phyloP scores from a whole-genome alignment of 2,888 invertebrate genomes.

The Rhogogaster chlorosoma region DNA sequence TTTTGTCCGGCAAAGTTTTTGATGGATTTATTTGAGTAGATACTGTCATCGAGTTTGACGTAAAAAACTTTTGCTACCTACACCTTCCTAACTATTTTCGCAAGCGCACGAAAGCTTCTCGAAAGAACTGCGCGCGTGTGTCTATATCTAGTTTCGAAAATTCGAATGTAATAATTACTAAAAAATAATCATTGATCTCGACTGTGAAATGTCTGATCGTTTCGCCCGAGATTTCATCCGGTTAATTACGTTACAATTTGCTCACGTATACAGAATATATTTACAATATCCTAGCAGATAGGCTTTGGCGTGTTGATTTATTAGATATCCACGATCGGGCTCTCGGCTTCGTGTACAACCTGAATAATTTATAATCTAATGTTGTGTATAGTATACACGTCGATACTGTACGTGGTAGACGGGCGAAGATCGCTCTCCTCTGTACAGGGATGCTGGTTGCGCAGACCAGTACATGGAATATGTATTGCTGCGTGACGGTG shows the following conservation, averaged over 20 bases:
- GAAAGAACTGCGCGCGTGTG: neutral
- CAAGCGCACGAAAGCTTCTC: neutral
- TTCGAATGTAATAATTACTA: neutral
- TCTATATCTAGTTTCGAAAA: neutral
- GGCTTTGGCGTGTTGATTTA: constrained; percentile 28
- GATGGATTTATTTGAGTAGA: too few relatives aligned
- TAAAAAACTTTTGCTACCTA: too few relatives aligned
- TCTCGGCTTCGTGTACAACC: constrained; percentile 2
- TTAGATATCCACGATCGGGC: constrained; percentile 33
- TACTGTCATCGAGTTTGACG: too few relatives aligned
- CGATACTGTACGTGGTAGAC: constrained; percentile 3
- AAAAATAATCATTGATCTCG: neutral
- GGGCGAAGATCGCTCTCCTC: neutral
- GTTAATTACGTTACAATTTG: neutral
- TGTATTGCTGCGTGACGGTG: neutral
- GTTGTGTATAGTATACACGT: constrained; percentile 3
- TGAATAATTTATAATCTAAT: constrained; percentile 32
- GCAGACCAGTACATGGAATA: neutral
- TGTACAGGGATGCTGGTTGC: neutral
- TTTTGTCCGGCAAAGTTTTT: too few relatives aligned
- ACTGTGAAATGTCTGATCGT: neutral
- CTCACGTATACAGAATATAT: neutral
- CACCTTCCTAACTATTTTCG: neutral
- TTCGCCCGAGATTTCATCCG: neutral
- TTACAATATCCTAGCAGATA: neutral